phyloP scores from a whole-genome alignment of 2,113 vertebrate species.

The Mellivora capensis region DNA sequence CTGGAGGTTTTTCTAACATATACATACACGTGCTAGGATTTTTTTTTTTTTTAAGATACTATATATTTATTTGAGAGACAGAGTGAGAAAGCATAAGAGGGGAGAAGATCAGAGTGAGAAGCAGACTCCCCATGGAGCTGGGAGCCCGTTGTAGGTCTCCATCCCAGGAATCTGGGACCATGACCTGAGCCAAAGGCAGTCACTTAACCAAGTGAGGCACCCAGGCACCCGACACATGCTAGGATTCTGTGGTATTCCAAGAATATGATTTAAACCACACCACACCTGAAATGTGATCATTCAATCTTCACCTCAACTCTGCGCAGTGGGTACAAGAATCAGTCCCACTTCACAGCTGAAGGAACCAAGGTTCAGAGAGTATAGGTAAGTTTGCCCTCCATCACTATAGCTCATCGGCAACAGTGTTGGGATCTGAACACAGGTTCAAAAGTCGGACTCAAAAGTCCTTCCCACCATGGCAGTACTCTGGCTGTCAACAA shows the following conservation, averaged over 20 bases:
- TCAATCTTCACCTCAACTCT: not conserved
- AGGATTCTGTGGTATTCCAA: not conserved
- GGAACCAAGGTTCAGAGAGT: not conserved
- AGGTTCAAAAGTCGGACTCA: not conserved
- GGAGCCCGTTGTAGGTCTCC: too few relatives aligned
- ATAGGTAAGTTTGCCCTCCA: not conserved
- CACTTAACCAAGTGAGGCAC: too few relatives aligned
- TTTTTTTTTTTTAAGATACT: too few relatives aligned
- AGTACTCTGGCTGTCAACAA: not conserved
- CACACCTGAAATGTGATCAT: not conserved
- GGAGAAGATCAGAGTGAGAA: too few relatives aligned
- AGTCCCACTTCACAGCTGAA: not conserved
- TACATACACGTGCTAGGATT: not conserved
- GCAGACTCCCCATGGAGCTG: too few relatives aligned
- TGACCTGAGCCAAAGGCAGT: too few relatives aligned
- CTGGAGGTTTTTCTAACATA: not conserved
- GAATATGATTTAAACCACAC: not conserved
- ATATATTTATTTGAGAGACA: too few relatives aligned
- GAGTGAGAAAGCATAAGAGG: too few relatives aligned
- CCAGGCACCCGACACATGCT: too few relatives aligned
- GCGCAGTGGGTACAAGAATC: not conserved
- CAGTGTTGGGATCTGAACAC: not conserved
- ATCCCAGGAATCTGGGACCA: too few relatives aligned
- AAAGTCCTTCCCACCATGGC: not conserved
- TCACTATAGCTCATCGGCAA: not conserved